A percentile compares a stretch with the other conserved stretches of the same genome.
These are phyloP conservation scores for Atrina japonica DNA, from an alignment of 2,888 invertebrate genomes.

Conservation along the genomic window DNA sequence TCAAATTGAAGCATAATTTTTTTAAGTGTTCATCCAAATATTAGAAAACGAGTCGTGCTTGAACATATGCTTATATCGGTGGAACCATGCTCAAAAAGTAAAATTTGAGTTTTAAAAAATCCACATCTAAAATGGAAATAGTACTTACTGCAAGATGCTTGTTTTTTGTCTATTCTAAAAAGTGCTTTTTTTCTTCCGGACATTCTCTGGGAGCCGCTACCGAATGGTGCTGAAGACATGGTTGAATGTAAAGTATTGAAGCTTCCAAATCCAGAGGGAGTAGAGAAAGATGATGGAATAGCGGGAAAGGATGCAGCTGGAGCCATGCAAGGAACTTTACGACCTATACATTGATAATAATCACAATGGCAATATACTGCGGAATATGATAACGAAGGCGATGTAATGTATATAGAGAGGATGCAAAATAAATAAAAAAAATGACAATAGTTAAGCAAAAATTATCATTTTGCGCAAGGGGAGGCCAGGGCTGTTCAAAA, in stretches of 20 bases:
- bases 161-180: constrained; percentile 48
- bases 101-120: too few species aligned
- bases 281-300: constrained; percentile 56
- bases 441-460: background rate
- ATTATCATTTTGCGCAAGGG: background rate
- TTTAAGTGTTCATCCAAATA: too few species aligned
- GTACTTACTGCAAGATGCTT: constrained; percentile 62
- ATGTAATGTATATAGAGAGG: background rate
- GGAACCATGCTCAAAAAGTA: too few species aligned
- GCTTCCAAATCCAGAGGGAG: constrained; percentile 49
- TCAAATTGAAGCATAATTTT: too few species aligned
- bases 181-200: constrained; percentile 48
- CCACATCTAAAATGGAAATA: too few species aligned
- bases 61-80: too few species aligned
- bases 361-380: too few species aligned
- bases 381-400: background rate
- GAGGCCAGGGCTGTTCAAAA: too few species aligned
- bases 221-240: constrained; percentile 49
- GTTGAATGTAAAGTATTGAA: constrained; percentile 46
- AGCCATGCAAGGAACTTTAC: constrained; percentile 33
- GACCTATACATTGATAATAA: too few species aligned
- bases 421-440: background rate
- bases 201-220: constrained; percentile 52
- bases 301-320: constrained; percentile 56
- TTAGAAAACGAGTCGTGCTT: too few species aligned